Conservation (phyloP, 1,140 invertebrate genomes). For the Olivierus martensii region DNA sequence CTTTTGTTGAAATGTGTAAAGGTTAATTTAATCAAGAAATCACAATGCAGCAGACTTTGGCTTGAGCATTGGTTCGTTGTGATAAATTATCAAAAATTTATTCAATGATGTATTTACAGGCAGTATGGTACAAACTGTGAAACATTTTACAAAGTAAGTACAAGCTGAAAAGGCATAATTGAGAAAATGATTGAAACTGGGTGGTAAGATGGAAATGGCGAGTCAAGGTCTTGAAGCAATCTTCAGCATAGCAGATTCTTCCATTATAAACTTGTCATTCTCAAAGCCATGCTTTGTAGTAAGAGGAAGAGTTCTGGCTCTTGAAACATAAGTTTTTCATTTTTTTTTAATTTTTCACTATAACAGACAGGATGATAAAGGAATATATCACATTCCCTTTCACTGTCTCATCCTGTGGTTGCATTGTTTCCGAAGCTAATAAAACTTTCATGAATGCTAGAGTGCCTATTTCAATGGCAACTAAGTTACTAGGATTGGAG, state of each 20-base stretch:
- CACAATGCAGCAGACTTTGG: conserved; percentile 16
- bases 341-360: neutral
- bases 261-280: neutral
- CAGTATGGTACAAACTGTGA: conserved; percentile 34
- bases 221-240: conserved; percentile 15
- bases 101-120: conserved; percentile 33
- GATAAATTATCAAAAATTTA: conserved; percentile 35
- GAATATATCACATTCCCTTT: conserved; percentile 11
- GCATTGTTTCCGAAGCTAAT: conserved; percentile 14
- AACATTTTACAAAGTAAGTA: conserved; percentile 28
- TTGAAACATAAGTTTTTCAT: conserved; percentile 11
- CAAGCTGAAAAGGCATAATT: conserved; percentile 25
- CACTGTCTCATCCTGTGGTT: conserved; percentile 7
- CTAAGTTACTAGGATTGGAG: conserved; percentile 11
- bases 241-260: neutral
- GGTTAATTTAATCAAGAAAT: neutral
- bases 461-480: conserved; percentile 11
- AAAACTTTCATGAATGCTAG: conserved; percentile 16
- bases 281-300: neutral
- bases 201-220: conserved; percentile 18
- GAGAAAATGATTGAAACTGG: conserved; percentile 23
- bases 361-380: conserved; percentile 12
- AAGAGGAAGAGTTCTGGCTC: conserved; percentile 8
- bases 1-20: too few species aligned
- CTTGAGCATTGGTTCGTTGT: conserved; percentile 21